These are phyloP conservation scores for Mastomys natalensis DNA, from an alignment of 2,113 vertebrate genomes.

Conservation along the genomic window DNA sequence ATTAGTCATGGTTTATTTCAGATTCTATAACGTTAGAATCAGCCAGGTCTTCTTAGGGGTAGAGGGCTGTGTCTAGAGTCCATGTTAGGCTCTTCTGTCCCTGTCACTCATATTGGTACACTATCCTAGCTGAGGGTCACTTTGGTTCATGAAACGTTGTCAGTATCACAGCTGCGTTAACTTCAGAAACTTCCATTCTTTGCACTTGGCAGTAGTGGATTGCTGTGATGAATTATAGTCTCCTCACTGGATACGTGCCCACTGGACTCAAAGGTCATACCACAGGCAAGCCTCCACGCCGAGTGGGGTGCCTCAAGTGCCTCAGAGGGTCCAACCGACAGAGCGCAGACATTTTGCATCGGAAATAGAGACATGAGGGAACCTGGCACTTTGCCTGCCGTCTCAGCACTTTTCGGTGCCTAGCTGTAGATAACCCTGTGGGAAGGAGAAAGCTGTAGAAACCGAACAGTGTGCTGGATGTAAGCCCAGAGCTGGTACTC, in stretches of 20 bases:
- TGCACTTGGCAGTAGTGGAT: not conserved
- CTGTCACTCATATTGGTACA: rapidly evolving
- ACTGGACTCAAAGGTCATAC: not conserved
- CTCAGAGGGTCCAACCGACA: not conserved
- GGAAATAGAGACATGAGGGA: not conserved
- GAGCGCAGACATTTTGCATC: not conserved
- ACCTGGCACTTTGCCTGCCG: not conserved
- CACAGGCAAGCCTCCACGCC: not conserved
- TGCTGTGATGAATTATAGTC: not conserved
- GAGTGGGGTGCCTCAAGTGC: not conserved
- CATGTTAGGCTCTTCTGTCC: not conserved
- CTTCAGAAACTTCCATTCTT: not conserved
- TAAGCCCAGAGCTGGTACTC: not conserved
- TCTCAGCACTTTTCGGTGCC: not conserved
- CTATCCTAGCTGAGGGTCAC: not conserved
- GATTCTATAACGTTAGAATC: not conserved
- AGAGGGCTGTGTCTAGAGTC: not conserved
- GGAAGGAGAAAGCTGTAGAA: not conserved
- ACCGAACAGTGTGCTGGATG: not conserved
- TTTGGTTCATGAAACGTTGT: not conserved
- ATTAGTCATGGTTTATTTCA: not conserved
- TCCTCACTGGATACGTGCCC: not conserved
- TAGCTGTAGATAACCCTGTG: not conserved
- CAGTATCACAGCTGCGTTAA: not conserved
- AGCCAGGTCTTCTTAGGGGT: not conserved